These are phyloP conservation scores for Hydrotaea cyrtoneurina DNA, from an alignment of 2,888 invertebrate genomes.

Conservation along the genomic window DNA sequence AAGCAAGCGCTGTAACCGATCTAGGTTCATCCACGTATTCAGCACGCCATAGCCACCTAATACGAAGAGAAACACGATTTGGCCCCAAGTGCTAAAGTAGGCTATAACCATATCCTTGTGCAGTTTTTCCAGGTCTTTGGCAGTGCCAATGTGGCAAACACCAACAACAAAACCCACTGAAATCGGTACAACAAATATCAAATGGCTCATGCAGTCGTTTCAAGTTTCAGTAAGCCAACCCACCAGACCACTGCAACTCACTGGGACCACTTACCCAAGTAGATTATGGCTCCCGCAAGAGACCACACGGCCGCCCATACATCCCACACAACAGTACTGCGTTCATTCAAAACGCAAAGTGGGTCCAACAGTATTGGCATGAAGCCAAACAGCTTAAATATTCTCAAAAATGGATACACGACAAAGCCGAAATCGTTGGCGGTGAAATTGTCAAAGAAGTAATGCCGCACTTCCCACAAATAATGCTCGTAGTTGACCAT, in stretches of 20 bases:
- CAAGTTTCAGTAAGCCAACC: too few relatives aligned
- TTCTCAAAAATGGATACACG: slow-evolving; percentile 72
- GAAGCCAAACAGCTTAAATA: slow-evolving; percentile 72
- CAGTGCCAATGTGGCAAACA: slow-evolving; percentile 64
- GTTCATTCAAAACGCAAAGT: slow-evolving; percentile 50
- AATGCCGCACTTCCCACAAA: slow-evolving; percentile 33
- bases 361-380: slow-evolving; percentile 70
- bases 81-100: slow-evolving; percentile 72
- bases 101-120: slow-evolving; percentile 68
- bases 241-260: too few relatives aligned
- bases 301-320: slow-evolving; percentile 56
- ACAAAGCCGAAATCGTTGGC: slow-evolving; percentile 69
- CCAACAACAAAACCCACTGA: slow-evolving; percentile 70
- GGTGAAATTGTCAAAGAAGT: slow-evolving; percentile 60
- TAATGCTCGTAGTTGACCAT: neutral
- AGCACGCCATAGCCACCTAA: slow-evolving; percentile 68
- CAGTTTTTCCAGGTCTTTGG: slow-evolving; percentile 45
- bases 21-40: slow-evolving; percentile 71
- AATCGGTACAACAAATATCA: slow-evolving; percentile 8
- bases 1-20: slow-evolving; percentile 66
- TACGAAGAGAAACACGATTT: slow-evolving; percentile 71
- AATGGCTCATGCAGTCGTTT: too few relatives aligned
- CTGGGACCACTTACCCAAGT: slow-evolving; percentile 68
- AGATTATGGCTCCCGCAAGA: slow-evolving; percentile 50
- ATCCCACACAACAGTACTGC: slow-evolving; percentile 65